phyloP scores from a whole-genome alignment of 2,797 vertebrate genomes.

The Fringilla coelebs region DNA sequence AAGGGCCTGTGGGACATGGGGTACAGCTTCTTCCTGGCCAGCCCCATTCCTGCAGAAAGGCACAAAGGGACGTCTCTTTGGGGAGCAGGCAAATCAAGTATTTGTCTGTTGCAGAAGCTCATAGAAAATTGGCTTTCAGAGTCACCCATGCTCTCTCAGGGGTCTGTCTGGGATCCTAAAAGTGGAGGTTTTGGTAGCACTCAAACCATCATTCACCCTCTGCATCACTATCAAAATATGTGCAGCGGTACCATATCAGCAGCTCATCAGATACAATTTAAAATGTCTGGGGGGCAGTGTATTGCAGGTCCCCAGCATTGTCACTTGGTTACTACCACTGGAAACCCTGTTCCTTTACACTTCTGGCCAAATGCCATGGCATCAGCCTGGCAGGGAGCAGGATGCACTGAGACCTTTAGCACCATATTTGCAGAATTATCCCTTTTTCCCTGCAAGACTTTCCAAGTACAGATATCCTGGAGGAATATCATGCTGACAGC shows the following conservation, averaged over 20 bases:
- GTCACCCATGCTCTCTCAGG: background rate
- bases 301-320: background rate
- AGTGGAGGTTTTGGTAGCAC: background rate
- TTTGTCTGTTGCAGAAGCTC: background rate
- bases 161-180: background rate
- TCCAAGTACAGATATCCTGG: background rate
- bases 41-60: background rate
- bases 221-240: background rate
- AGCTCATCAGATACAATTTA: background rate
- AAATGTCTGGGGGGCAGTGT: background rate
- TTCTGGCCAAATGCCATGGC: background rate
- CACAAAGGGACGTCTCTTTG: background rate
- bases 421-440: background rate
- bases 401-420: background rate
- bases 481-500: background rate
- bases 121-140: background rate
- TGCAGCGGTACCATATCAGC: background rate
- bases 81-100: background rate
- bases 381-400: background rate
- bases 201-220: background rate
- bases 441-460: background rate
- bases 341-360: background rate
- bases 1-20: fast-evolving
- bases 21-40: background rate
- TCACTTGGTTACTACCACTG: background rate